Evolutionary conservation across 2,888 invertebrate species (phyloP).

Genomic region (Carabus problematicus): DNA sequence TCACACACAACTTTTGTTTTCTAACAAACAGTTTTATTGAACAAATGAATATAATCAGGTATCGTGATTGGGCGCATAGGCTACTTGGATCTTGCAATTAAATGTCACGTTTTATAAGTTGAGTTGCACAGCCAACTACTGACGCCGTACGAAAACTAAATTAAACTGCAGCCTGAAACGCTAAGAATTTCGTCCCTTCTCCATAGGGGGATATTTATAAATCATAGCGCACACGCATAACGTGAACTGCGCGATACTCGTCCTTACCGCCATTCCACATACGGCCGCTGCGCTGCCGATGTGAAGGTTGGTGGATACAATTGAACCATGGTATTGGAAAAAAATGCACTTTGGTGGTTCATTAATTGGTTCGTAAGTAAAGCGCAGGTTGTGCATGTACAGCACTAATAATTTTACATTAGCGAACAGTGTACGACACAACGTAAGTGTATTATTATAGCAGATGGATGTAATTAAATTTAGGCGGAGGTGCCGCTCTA

Average conservation of each 20-base stretch:
- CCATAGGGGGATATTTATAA: constrained; percentile 40
- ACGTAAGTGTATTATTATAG: no score
- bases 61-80: no score
- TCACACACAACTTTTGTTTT: no score
- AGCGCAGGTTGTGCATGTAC: no score
- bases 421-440: no score
- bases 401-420: no score
- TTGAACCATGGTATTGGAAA: background rate
- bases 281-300: background rate
- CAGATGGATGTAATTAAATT: constrained; percentile 21
- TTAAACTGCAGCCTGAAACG: constrained; percentile 18
- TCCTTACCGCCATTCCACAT: constrained; percentile 6
- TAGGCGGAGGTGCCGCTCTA: constrained; percentile 9
- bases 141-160: constrained; percentile 29
- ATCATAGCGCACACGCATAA: constrained; percentile 25
- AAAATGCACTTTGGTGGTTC: constrained; percentile 8
- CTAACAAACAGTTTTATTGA: no score
- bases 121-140: no score
- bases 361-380: no score
- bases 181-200: constrained; percentile 33
- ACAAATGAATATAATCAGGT: no score
- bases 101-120: no score
- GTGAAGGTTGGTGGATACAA: background rate
- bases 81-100: no score
- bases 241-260: background rate